Conservation (phyloP, 2,888 invertebrate species). For the Timema podura region DNA sequence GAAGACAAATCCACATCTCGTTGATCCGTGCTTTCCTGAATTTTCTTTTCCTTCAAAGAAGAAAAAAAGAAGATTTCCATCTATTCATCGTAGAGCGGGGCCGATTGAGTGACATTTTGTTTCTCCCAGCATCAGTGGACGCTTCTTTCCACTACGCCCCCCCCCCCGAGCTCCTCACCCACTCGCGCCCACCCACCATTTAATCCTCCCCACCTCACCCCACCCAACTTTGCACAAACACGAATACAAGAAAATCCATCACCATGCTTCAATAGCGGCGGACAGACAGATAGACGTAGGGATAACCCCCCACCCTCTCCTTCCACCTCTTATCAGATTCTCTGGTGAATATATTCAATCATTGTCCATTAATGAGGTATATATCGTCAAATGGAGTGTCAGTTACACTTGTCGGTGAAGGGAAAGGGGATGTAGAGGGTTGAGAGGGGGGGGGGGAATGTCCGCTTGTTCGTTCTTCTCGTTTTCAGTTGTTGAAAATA, state of each 20-base stretch:
- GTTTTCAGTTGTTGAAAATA: no score
- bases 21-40: no score
- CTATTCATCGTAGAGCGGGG: no score
- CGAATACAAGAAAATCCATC: constrained; percentile 31
- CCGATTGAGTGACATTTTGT: constrained; percentile 14
- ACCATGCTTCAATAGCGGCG: constrained; percentile 26
- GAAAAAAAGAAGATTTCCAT: no score
- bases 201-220: constrained; percentile 9
- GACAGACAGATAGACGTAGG: constrained; percentile 19
- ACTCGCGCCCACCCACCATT: constrained; percentile 14
- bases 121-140: not conserved
- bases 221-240: constrained; percentile 5
- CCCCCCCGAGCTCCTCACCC: constrained; percentile 27
- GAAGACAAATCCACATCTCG: no score
- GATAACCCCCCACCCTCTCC: not conserved
- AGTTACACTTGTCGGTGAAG: constrained; percentile 30
- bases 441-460: not conserved
- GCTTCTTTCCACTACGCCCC: not conserved
- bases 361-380: constrained; percentile 31
- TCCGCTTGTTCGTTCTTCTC: no score
- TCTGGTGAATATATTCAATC: constrained; percentile 32
- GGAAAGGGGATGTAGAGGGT: not conserved
- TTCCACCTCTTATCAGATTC: constrained; percentile 28
- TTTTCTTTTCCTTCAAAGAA: no score
- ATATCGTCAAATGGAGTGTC: constrained; percentile 33